phyloP scores from a whole-genome alignment of 2,797 vertebrate species.

The Calcarius lapponicus region DNA sequence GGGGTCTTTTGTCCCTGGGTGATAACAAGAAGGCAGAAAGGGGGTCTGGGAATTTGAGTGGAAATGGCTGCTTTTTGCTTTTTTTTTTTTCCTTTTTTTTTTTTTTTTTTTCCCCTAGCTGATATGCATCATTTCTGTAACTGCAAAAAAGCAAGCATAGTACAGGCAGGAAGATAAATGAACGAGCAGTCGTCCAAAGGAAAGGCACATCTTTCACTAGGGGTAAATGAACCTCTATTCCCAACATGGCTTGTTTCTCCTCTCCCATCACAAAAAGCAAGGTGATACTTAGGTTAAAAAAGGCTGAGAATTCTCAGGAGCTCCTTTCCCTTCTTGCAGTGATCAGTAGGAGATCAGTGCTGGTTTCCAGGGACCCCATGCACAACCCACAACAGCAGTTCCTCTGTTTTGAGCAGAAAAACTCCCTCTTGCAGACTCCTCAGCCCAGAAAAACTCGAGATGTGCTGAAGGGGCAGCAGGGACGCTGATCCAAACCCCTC shows the following conservation, averaged over 20 bases:
- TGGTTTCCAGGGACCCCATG: not conserved
- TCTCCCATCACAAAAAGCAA: not conserved
- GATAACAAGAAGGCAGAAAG: not conserved
- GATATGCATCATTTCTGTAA: not conserved
- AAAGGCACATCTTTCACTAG: not conserved
- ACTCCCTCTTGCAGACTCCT: not conserved
- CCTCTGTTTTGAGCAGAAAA: not conserved
- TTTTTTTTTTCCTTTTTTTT: fast-evolving
- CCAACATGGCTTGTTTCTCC: fast-evolving
- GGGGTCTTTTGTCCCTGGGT: not conserved
- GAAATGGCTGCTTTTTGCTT: not conserved
- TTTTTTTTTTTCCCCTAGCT: not conserved
- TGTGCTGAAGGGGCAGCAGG: not conserved
- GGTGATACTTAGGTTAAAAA: not conserved
- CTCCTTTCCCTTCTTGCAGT: not conserved
- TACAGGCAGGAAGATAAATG: not conserved
- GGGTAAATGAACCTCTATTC: not conserved
- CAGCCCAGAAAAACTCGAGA: not conserved
- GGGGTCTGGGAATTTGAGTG: not conserved
- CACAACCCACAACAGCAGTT: not conserved
- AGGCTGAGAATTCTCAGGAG: not conserved
- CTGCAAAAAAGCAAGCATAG: not conserved
- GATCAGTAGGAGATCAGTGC: not conserved
- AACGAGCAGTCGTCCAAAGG: not conserved
- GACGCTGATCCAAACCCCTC: not conserved